Evolutionary conservation across 2,113 vertebrate species (phyloP).

Genomic region (Tichodroma muraria): DNA sequence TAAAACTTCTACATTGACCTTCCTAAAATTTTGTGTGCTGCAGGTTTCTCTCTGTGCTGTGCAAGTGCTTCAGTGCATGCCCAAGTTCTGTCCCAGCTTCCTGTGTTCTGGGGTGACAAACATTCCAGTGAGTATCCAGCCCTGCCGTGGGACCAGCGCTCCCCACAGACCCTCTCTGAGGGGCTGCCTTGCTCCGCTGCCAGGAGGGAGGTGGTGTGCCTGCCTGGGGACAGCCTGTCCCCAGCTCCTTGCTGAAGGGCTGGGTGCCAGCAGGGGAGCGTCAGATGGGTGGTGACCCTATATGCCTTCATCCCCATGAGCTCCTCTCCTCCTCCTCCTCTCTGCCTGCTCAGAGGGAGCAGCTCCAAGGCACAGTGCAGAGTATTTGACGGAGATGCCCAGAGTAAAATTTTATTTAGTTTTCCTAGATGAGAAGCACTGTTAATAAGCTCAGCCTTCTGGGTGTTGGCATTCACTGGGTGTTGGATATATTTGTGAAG

Average conservation of each 20-base stretch:
- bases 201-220: not conserved
- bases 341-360: not conserved
- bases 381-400: not conserved
- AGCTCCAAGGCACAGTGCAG: not conserved
- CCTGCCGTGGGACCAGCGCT: rapidly evolving
- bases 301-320: not conserved
- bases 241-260: not conserved
- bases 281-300: not conserved
- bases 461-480: not conserved
- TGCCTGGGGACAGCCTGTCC: not conserved
- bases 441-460: not conserved
- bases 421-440: not conserved
- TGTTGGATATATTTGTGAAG: not conserved
- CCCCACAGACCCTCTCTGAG: not conserved
- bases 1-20: not conserved
- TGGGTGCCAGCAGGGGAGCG: not conserved
- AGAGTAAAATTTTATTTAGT: not conserved
- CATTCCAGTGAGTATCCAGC: not conserved
- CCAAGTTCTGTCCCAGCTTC: not conserved
- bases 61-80: not conserved
- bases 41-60: not conserved
- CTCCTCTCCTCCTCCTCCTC: not conserved
- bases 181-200: not conserved
- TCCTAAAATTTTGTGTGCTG: not conserved
- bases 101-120: not conserved